Conservation (phyloP, 2,113 vertebrate genomes). For the Labeo catla region DNA sequence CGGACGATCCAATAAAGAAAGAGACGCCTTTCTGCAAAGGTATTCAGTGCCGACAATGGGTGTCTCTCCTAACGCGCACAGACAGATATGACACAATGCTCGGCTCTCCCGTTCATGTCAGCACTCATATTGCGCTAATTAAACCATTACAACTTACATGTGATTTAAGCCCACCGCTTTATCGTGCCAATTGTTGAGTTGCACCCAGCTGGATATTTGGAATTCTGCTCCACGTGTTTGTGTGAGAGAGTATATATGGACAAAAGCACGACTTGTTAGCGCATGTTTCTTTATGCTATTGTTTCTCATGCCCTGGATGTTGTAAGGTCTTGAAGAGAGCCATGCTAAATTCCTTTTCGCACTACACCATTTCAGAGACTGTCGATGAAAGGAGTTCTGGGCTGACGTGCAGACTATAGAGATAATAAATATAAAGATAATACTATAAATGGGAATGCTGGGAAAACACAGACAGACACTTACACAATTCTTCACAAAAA, state of each 20-base stretch:
- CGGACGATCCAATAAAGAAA: slow-evolving; percentile 62
- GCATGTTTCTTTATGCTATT: slow-evolving; percentile 64
- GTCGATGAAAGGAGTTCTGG: slow-evolving; percentile 34
- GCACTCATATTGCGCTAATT: slow-evolving; percentile 69
- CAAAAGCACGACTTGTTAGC: slow-evolving; percentile 62
- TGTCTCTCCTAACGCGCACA: slow-evolving; percentile 62
- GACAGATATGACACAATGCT: slow-evolving; percentile 58
- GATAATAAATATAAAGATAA: too few species aligned
- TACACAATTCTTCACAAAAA: not conserved
- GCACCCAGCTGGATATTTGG: slow-evolving; percentile 48
- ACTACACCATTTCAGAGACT: not conserved
- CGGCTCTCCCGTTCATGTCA: slow-evolving; percentile 56
- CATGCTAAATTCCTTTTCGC: slow-evolving; percentile 54
- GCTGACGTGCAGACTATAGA: not conserved
- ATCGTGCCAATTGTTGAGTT: slow-evolving; percentile 58
- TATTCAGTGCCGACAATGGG: slow-evolving; percentile 68
- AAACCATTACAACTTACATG: slow-evolving; percentile 70
- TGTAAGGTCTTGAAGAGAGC: slow-evolving; percentile 48
- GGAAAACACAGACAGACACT: slow-evolving; percentile 43
- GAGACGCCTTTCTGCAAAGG: slow-evolving; percentile 69
- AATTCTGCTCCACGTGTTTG: slow-evolving; percentile 16
- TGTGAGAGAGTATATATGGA: slow-evolving; percentile 51
- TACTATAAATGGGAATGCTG: not conserved
- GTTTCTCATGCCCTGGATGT: slow-evolving; percentile 61
- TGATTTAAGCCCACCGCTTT: slow-evolving; percentile 60